phyloP scores from a whole-genome alignment of 2,113 vertebrate species.

The Spermophilus dauricus region DNA sequence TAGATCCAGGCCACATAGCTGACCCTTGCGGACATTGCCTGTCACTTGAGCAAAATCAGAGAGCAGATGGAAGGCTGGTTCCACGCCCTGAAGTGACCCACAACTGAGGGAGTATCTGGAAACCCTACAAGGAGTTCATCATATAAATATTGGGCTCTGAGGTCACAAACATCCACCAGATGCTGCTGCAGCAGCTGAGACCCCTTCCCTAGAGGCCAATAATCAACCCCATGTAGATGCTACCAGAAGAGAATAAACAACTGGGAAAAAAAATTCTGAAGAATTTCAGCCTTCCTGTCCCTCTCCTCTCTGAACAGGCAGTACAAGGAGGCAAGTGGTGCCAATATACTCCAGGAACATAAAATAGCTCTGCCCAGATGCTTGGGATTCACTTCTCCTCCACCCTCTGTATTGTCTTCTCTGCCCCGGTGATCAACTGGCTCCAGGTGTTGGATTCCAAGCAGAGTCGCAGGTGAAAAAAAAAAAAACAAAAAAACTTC shows the following conservation, averaged over 20 bases:
- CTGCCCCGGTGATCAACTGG: neutral
- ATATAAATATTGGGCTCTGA: neutral
- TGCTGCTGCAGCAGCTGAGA: neutral
- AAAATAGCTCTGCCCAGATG: neutral
- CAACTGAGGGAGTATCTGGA: neutral
- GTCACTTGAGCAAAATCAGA: neutral
- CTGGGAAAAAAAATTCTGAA: neutral
- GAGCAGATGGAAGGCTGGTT: neutral
- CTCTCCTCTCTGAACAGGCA: neutral
- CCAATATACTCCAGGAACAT: no score
- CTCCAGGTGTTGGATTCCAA: neutral
- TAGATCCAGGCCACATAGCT: no score
- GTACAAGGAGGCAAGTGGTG: neutral
- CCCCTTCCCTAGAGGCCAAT: neutral
- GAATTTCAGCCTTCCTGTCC: neutral
- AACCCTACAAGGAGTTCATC: neutral
- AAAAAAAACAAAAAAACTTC: neutral
- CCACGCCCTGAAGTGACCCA: slow-evolving; percentile 18
- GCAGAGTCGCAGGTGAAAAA: neutral
- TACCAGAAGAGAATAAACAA: neutral
- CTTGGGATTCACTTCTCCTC: neutral
- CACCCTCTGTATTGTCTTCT: neutral
- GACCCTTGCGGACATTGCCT: neutral
- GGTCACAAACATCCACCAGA: slow-evolving; percentile 28
- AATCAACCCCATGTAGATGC: neutral